Conservation (phyloP, 2,797 vertebrate species). For the Pristis pectinata region DNA sequence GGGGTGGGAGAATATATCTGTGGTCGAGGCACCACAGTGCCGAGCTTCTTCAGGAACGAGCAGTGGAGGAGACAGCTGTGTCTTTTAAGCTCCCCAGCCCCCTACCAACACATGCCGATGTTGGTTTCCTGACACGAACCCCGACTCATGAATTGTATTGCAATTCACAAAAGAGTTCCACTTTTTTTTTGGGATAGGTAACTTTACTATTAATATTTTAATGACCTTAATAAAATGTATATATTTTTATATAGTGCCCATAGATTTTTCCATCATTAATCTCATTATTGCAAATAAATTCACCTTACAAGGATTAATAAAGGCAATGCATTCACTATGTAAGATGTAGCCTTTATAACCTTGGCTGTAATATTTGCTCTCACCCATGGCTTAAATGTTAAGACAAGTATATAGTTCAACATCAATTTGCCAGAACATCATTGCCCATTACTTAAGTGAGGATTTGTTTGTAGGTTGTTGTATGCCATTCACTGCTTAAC, state of each 20-base stretch:
- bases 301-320: neutral
- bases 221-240: neutral
- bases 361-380: neutral
- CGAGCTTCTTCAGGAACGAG: neutral
- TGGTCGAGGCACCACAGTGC: neutral
- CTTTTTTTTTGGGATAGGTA: neutral
- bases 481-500: neutral
- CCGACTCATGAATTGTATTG: neutral
- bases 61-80: neutral
- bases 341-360: neutral
- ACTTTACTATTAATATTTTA: constrained; percentile 26
- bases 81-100: too few relatives aligned
- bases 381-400: neutral
- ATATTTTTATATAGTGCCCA: neutral
- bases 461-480: neutral
- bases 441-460: neutral
- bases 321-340: neutral
- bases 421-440: neutral
- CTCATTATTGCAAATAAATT: neutral
- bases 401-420: neutral
- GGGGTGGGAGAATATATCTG: neutral
- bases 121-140: neutral
- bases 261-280: constrained; percentile 20
- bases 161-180: neutral
- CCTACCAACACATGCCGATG: too few relatives aligned